Base-by-base conservation (phyloP, 2,888 invertebrate species). In the Apodemia hepburni region DNA sequence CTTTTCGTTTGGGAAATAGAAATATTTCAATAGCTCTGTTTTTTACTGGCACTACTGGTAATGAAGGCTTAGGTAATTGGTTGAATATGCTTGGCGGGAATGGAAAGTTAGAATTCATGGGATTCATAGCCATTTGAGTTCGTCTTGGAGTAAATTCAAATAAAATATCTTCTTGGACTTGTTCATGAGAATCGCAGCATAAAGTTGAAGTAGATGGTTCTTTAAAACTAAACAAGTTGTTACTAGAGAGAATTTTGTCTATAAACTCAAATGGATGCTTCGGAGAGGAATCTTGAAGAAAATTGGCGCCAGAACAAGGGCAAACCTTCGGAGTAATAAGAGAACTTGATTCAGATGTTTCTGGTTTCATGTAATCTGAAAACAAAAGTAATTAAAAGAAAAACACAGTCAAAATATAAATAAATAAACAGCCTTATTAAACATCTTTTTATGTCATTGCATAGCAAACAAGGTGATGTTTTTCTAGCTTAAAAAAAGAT, bases 101-200 rank as follows among this genome's bases (percentile, higher is more conserved):
- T 1, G 74, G 68, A 2, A 64, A 75, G 58, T 22, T 65, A 17
- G 59, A 35, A 29, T 67, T 69, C 22, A 66, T 61, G 59, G 68
- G 59, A 51, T 68, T 68, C 9, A 64, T 57, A 9, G 67, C 22
- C 18, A 65, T 60, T 33, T 69, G 71, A 15, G 38, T 71, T 60
- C 72, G 71, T 65, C 77, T 82, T 0, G 84, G 77, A 3, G 72
- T 69, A 12, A 86, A 70, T 65, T 89, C 86, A 1, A 87, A 76
- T 54, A 80, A 73, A 1, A 85, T 68, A 8, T 84, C 82, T 66
- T 88, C 87, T 45, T 81, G 79, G 0, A 78, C 62, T 35, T 81
- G 76, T 61, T 87, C 89, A 61, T 83, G 85, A 2, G 89, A 87
- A 17, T 82, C 81, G 65, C 90, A 90, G 68, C 90, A 90, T 9